Conservation (phyloP, 2,797 vertebrate genomes). For the Megaceryle alcyon region DNA sequence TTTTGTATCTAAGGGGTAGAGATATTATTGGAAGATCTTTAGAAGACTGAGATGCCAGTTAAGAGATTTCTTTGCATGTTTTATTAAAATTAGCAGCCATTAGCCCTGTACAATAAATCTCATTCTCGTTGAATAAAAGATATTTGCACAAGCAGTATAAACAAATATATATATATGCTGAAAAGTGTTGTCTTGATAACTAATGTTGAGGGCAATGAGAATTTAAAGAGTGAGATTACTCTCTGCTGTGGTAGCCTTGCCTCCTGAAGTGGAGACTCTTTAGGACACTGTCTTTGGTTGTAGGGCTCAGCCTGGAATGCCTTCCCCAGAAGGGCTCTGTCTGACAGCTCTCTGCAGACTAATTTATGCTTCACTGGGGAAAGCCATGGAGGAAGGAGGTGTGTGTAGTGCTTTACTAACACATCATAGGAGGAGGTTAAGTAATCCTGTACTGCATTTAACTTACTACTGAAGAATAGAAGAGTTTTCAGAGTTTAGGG, state of each 20-base stretch:
- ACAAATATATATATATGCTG: background rate
- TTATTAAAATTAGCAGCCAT: background rate
- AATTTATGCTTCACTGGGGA: constrained; percentile 75
- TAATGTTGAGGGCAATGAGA: background rate
- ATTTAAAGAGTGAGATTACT: background rate
- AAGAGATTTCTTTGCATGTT: background rate
- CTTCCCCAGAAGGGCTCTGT: constrained; percentile 9
- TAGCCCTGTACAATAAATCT: background rate
- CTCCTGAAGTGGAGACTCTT: background rate
- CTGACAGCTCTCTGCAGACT: constrained; percentile 52
- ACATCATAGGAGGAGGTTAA: constrained; percentile 39
- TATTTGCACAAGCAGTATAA: background rate
- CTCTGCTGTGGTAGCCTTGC: background rate
- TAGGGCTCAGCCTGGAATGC: constrained; percentile 4
- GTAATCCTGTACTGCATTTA: constrained; percentile 17
- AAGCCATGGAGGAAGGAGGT: constrained; percentile 22
- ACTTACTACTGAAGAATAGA: constrained; percentile 52
- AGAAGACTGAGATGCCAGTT: background rate
- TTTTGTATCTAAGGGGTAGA: background rate
- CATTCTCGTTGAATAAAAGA: background rate
- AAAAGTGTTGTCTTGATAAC: background rate
- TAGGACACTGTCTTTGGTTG: background rate
- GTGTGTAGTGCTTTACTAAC: constrained; percentile 42
- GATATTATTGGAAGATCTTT: background rate
- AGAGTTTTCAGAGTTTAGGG: background rate